Conservation (phyloP, 2,113 vertebrate genomes). For the Maccullochella peelii region DNA sequence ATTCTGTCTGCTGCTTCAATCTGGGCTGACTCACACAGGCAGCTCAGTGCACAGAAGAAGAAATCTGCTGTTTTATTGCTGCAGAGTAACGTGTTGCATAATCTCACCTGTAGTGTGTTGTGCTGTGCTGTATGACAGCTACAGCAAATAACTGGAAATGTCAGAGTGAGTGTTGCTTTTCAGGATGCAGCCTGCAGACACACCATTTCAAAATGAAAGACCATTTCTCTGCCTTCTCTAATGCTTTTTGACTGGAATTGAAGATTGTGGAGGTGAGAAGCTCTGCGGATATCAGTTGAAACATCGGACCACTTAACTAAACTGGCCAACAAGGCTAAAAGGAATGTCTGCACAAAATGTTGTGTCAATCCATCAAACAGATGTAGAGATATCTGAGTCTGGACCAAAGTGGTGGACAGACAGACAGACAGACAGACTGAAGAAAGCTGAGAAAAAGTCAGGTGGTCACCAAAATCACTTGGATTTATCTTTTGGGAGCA, state of each 20-base stretch:
- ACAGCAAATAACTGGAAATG: neutral
- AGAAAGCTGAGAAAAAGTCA: too few species aligned
- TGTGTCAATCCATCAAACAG: too few species aligned
- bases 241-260: neutral
- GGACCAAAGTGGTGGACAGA: too few species aligned
- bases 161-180: neutral
- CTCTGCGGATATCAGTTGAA: neutral
- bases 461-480: too few species aligned
- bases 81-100: constrained; percentile 10
- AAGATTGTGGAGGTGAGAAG: neutral
- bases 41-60: neutral
- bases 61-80: constrained; percentile 8
- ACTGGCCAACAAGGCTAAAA: too few species aligned
- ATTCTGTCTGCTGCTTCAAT: neutral
- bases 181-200: constrained; percentile 1
- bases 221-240: neutral
- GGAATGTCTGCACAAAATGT: too few species aligned
- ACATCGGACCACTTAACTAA: neutral
- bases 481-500: neutral
- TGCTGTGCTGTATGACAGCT: neutral
- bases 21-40: neutral
- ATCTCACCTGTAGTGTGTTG: constrained; percentile 17
- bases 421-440: too few species aligned
- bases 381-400: too few species aligned
- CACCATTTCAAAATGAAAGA: neutral